Evolutionary conservation across 1,140 invertebrate genomes (phyloP), one percentile per base, ranked within the genome.

Genomic region (Calliopsis andreniformis): DNA sequence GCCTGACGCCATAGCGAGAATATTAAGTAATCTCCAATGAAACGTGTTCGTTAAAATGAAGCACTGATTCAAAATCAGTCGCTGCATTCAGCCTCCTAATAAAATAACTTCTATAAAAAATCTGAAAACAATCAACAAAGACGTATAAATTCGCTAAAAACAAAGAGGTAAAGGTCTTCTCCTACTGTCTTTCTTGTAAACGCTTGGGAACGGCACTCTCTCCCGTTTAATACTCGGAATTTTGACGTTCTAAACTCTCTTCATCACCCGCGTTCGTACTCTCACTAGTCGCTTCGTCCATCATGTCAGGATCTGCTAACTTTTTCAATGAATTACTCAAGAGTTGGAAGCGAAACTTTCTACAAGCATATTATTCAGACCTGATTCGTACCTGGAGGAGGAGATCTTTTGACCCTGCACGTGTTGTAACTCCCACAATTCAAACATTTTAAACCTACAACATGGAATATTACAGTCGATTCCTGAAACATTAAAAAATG

Each of bases 361-460:
- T 1, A n/a, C n/a, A 5, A 2, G 63, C 14, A 20, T 47, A 32
- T 12, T 25, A 61, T 28, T 1, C 23, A 25, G 43, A 3, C 12
- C 45, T 76, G 28, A 16, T 72, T 58, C 45, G 73, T 76, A 90
- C 89, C 89, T 66, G 89, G 89, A 63, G 86, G 89, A 30, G 89
- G 93, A 51, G 93, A 94, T 56, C 94, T 94, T 82, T 95, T 95
- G 3, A 94, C 94, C 86, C 95, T 94, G 84, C 96, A 96, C 3
- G 97, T 97, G 87, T 98, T 98, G 86, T 97, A 98, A 6, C 96
- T 97, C 3, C 96, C 97, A 87, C 97, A 98, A 82, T 95, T 93
- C 45, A 93, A 90, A 91, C 97, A 98, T 89, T 97, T 98, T 45
- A 97, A 91, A 10, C 96, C 97, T 49, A 97, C 94, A 39, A 97